These are phyloP conservation scores for Clavelina lepadiformis DNA, from an alignment of 23 tunicate genomes.

Conservation along the genomic window DNA sequence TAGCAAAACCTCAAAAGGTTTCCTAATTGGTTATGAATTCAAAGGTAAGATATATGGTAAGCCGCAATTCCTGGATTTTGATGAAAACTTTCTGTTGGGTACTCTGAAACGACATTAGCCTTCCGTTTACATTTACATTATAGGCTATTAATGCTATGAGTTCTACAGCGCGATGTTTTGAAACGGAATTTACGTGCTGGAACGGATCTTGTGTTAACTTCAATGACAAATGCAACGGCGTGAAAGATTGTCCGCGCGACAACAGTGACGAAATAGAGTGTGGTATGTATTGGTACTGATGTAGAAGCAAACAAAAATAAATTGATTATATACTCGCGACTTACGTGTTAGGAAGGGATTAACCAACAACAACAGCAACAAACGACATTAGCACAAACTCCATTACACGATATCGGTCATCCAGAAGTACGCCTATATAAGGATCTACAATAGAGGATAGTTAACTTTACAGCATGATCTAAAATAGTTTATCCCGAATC, in stretches of 20 bases:
- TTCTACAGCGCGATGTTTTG: slow-evolving; percentile 5
- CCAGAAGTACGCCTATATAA: too few relatives aligned
- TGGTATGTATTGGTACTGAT: background rate
- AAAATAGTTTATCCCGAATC: too few relatives aligned
- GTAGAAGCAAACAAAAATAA: background rate
- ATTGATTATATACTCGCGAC: background rate
- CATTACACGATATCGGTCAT: too few relatives aligned
- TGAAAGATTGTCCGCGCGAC: slow-evolving; percentile 14
- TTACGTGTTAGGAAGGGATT: too few relatives aligned
- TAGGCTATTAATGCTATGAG: background rate
- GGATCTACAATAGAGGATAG: too few relatives aligned
- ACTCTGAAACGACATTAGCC: background rate
- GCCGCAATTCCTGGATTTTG: background rate
- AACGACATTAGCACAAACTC: too few relatives aligned
- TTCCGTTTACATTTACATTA: background rate
- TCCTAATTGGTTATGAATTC: slow-evolving; percentile 13
- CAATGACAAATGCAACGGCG: slow-evolving; percentile 8
- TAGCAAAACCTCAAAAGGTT: slow-evolving; percentile 8
- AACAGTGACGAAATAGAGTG: slow-evolving; percentile 41
- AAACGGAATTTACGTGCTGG: slow-evolving; percentile 23
- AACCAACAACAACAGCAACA: too few relatives aligned
- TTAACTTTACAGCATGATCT: too few relatives aligned
- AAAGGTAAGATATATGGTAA: slow-evolving; percentile 1
- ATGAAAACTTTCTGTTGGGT: too few relatives aligned
- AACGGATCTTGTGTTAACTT: slow-evolving; percentile 10